phyloP scores from a whole-genome alignment of 2,797 vertebrate genomes.

The Anabacerthia variegaticeps region DNA sequence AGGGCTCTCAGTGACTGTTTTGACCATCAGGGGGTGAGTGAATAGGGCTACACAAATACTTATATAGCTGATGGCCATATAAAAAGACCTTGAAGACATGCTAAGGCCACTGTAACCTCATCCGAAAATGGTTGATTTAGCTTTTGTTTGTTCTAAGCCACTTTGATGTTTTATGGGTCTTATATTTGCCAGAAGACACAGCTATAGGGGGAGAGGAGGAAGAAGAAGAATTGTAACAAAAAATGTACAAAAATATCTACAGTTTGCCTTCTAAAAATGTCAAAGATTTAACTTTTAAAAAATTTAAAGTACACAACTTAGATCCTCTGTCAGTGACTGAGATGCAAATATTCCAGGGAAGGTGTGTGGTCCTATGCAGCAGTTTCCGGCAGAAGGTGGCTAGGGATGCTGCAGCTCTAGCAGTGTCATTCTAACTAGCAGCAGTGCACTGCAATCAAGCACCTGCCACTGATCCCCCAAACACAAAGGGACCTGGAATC shows the following conservation, averaged over 20 bases:
- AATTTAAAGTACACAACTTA: neutral
- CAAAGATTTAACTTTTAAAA: neutral
- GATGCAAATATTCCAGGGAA: neutral
- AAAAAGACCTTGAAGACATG: neutral
- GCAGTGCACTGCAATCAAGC: neutral
- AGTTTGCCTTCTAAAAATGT: neutral
- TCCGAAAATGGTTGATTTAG: neutral
- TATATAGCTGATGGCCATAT: neutral
- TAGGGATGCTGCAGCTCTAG: neutral
- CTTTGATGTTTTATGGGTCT: neutral
- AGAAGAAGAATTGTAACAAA: neutral
- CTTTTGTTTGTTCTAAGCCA: neutral
- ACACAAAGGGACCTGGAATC: neutral
- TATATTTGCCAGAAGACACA: neutral
- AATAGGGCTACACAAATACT: neutral
- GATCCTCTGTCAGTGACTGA: neutral
- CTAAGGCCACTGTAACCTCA: neutral
- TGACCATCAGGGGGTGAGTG: neutral
- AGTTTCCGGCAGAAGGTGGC: neutral
- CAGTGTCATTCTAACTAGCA: neutral
- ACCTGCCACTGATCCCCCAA: neutral
- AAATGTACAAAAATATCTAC: neutral
- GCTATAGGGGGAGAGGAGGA: neutral
- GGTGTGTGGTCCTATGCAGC: neutral
- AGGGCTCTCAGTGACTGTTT: neutral